A percentile compares a stretch with the other conserved stretches of the same genome.
Evolutionary conservation across 2,888 invertebrate genomes (phyloP).

Genomic region (Cantharis rustica): DNA sequence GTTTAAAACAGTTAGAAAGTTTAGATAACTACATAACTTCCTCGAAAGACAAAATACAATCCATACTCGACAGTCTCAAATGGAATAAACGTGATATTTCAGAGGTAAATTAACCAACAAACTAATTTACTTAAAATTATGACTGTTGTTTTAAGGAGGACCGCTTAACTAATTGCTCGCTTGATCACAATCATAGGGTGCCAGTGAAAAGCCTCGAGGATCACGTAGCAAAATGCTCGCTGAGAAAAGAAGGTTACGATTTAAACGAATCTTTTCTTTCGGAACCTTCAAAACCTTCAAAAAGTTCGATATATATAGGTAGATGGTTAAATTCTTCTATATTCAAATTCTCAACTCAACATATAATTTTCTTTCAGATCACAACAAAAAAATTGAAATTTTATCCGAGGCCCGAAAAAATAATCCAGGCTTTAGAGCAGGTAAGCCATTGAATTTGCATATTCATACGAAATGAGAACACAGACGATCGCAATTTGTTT

Average conservation of each 20-base stretch:
- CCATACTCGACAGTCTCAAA: conserved; percentile 47
- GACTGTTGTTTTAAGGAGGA: conserved; percentile 41
- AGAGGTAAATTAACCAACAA: conserved; percentile 39
- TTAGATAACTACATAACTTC: conserved; percentile 52
- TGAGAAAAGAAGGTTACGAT: conserved; percentile 58
- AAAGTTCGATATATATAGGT: conserved; percentile 53
- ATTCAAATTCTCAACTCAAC: conserved; percentile 12
- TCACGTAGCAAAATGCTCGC: conserved; percentile 57
- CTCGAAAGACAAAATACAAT: conserved; percentile 49
- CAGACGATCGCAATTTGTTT: conserved; percentile 40
- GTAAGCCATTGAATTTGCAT: conserved; percentile 43
- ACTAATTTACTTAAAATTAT: not conserved
- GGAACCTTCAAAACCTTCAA: conserved; percentile 46
- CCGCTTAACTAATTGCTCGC: conserved; percentile 54
- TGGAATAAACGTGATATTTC: conserved; percentile 48
- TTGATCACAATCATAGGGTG: conserved; percentile 57
- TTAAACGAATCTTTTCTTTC: conserved; percentile 56
- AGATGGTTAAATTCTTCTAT: conserved; percentile 18
- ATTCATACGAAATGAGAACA: not conserved
- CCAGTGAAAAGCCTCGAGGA: conserved; percentile 50
- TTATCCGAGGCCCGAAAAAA: conserved; percentile 42
- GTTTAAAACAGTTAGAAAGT: conserved; percentile 53
- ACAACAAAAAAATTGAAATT: conserved; percentile 53
- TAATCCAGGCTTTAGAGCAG: conserved; percentile 46
- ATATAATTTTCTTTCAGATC: conserved; percentile 50